Evolutionary conservation across 2,797 vertebrate species (phyloP).

Genomic region (Pygocentrus nattereri): DNA sequence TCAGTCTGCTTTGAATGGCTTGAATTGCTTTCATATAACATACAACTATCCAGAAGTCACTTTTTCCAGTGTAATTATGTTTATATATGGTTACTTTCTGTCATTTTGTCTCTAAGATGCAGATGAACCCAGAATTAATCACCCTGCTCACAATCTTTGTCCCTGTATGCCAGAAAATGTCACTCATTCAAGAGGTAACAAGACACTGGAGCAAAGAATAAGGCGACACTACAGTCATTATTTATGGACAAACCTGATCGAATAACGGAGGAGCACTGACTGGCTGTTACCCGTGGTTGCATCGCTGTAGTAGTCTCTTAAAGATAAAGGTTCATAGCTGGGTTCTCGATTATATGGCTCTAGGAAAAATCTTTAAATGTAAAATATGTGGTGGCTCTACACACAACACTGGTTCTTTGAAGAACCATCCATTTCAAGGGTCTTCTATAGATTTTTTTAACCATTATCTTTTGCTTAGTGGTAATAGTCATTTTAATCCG

Average conservation of each 20-base stretch:
- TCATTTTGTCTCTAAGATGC: background rate
- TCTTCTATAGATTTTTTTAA: too few relatives aligned
- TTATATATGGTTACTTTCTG: background rate
- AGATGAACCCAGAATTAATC: background rate
- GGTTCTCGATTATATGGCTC: background rate
- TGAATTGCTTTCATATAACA: background rate
- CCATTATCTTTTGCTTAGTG: too few relatives aligned
- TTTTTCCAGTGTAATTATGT: background rate
- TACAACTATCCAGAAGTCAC: background rate
- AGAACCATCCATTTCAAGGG: too few relatives aligned
- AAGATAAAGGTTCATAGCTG: background rate
- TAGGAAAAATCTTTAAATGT: background rate
- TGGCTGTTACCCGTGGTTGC: slow-evolving; percentile 25
- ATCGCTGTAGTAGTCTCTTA: background rate
- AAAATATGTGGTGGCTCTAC: background rate
- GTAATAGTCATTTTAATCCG: too few relatives aligned
- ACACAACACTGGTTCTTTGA: too few relatives aligned
- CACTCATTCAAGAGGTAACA: slow-evolving; percentile 40
- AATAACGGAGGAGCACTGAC: slow-evolving; percentile 51
- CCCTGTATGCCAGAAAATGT: slow-evolving; percentile 16
- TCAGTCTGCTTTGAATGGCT: too few relatives aligned
- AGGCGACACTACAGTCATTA: slow-evolving; percentile 69
- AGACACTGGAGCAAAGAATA: slow-evolving; percentile 50
- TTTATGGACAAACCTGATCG: slow-evolving; percentile 65
- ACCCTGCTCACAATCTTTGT: background rate